These are phyloP conservation scores for Rhamnusium bicolor DNA, from an alignment of 2,888 invertebrate genomes.

Conservation along the genomic window DNA sequence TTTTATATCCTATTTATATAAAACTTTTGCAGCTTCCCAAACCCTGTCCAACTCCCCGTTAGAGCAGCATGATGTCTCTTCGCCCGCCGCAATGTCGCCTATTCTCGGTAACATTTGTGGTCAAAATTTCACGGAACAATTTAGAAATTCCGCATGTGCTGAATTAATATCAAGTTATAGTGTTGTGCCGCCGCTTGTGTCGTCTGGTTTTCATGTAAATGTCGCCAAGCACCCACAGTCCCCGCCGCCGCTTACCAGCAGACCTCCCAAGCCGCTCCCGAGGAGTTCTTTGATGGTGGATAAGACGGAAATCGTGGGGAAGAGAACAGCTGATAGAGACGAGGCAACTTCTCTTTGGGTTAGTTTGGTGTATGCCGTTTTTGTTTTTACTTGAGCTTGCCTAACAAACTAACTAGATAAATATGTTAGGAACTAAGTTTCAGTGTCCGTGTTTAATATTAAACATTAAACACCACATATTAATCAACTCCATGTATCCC, in stretches of 20 bases:
- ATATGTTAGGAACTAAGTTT: not conserved
- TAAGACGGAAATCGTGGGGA: conserved; percentile 27
- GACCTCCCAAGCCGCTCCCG: conserved; percentile 50
- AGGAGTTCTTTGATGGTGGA: conserved; percentile 43
- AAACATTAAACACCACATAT: no score
- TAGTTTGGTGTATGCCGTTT: conserved; percentile 40
- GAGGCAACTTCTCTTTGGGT: conserved; percentile 33
- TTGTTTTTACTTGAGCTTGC: not conserved
- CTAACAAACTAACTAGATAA: not conserved
- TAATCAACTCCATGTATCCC: no score
- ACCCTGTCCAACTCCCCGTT: conserved; percentile 16
- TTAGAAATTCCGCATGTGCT: conserved; percentile 50
- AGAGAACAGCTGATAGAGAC: conserved; percentile 13
- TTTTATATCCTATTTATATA: not conserved
- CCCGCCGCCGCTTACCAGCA: conserved; percentile 38
- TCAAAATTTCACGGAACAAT: conserved; percentile 35
- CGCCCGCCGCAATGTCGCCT: not conserved
- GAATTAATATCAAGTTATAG: conserved; percentile 57
- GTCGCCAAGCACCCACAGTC: conserved; percentile 40
- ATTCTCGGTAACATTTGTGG: conserved; percentile 1
- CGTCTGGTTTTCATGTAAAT: conserved; percentile 52
- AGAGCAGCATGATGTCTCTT: conserved; percentile 4
- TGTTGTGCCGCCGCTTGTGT: conserved; percentile 49
- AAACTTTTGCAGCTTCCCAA: conserved; percentile 33
- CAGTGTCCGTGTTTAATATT: no score